phyloP scores from a whole-genome alignment of 2,888 invertebrate genomes.

The Cheilosia vernalis region DNA sequence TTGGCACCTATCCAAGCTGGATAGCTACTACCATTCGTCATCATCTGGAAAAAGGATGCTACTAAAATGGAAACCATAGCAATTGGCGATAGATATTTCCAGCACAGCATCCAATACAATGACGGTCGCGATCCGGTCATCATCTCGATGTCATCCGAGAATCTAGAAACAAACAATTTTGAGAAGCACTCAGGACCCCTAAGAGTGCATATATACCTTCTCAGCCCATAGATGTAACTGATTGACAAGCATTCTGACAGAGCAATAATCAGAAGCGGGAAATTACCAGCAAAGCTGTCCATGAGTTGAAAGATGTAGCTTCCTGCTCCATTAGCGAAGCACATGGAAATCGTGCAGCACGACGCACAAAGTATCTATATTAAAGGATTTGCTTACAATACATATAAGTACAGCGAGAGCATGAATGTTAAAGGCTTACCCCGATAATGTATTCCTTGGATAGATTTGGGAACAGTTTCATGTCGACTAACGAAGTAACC shows the following conservation, averaged over 20 bases:
- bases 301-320: constrained; percentile 97
- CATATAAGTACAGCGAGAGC: not conserved
- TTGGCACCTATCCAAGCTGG: constrained; percentile 91
- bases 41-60: constrained; percentile 92
- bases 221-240: constrained; percentile 96
- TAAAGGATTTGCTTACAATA: not conserved
- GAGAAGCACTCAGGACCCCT: not conserved
- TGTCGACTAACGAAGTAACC: constrained; percentile 96
- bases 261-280: constrained; percentile 95
- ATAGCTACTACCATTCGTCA: constrained; percentile 92
- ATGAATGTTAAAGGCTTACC: constrained; percentile 78
- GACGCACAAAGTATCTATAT: constrained; percentile 87
- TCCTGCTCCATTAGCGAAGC: constrained; percentile 95
- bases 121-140: constrained; percentile 96
- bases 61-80: constrained; percentile 94
- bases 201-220: constrained; percentile 85
- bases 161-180: constrained; percentile 84
- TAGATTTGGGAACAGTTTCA: constrained; percentile 96
- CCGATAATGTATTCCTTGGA: constrained; percentile 95
- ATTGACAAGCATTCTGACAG: constrained; percentile 96
- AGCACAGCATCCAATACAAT: constrained; percentile 96
- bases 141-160: constrained; percentile 96
- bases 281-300: constrained; percentile 97
- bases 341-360: constrained; percentile 94
- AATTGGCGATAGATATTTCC: constrained; percentile 95